These are phyloP conservation scores for Octodon degus DNA, from an alignment of 2,113 vertebrate species.

Conservation along the genomic window DNA sequence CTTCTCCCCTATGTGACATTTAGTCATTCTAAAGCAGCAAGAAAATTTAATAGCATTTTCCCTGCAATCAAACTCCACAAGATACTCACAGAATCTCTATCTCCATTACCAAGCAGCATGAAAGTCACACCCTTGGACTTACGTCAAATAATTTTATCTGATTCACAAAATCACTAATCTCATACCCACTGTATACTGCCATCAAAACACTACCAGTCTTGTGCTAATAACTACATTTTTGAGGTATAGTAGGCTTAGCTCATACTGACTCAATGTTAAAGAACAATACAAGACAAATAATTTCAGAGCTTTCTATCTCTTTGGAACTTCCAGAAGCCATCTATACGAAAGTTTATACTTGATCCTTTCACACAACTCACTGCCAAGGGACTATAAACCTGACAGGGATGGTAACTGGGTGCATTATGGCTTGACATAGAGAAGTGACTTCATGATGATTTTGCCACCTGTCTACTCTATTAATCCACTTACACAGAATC, in stretches of 20 bases:
- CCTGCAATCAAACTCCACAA: not conserved
- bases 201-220: not conserved
- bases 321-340: not conserved
- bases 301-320: not conserved
- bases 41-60: not conserved
- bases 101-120: not conserved
- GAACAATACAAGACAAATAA: not conserved
- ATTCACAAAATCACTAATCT: not conserved
- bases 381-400: not conserved
- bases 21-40: not conserved
- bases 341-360: not conserved
- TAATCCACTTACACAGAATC: not conserved
- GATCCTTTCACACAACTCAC: not conserved
- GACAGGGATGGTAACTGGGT: not conserved
- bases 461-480: not conserved
- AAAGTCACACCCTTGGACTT: not conserved
- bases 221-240: too few relatives aligned
- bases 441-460: not conserved
- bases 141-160: not conserved
- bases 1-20: not conserved
- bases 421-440: not conserved
- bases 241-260: not conserved
- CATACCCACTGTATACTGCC: not conserved
- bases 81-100: not conserved
- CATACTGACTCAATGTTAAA: not conserved